Evolutionary conservation across 2,888 invertebrate genomes (phyloP), one percentile per base, ranked within the genome.

Genomic region (Hermaeophaga mercurialis): DNA sequence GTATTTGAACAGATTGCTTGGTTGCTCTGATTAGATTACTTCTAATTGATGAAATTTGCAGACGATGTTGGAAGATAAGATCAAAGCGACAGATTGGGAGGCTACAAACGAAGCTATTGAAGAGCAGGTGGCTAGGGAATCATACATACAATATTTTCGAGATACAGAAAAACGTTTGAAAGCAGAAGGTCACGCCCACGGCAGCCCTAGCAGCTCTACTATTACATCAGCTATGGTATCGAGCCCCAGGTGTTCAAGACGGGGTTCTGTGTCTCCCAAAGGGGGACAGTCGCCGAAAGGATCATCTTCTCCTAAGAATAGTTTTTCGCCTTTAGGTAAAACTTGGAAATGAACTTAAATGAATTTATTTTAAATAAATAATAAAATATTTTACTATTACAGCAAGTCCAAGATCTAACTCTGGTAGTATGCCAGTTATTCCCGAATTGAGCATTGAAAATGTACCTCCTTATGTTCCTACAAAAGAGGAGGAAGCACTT

Each of bases 101-200:
- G 89, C 93, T 6, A 94, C 94, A 0, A 91, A 91, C 73, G 91
- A 93, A 75, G 90, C 90, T n/a, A 87, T 94, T 53, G 90, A 91
- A 71, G 91, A 93, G 73, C 91, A 92, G 79, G 89, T 91, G 7
- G 91, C 92, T 3, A 80, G 91, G 11, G 91, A 93, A 77, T 91
- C 90, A 33, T 92, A 91, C 76, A 81, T 91, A 43, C 90, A 91
- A 73, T 92, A 75, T 69, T 77, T 75, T 50, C 70, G 77, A 17
- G 78, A 78, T 62, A 73, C 73, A 5, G 77, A 78, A 58, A 71
- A 73, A 49, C 74, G 78, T 39, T 62, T 77, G 18, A 77, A 77
- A 65, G 73, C 72, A 17, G 72, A 76, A 58, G 76, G 75, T 22
- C 70, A 73, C 62, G 67, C 72, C 47, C 64, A 73, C 41, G 71